phyloP scores from a whole-genome alignment of 2,113 vertebrate genomes.

The Oncorhynchus kisutch region DNA sequence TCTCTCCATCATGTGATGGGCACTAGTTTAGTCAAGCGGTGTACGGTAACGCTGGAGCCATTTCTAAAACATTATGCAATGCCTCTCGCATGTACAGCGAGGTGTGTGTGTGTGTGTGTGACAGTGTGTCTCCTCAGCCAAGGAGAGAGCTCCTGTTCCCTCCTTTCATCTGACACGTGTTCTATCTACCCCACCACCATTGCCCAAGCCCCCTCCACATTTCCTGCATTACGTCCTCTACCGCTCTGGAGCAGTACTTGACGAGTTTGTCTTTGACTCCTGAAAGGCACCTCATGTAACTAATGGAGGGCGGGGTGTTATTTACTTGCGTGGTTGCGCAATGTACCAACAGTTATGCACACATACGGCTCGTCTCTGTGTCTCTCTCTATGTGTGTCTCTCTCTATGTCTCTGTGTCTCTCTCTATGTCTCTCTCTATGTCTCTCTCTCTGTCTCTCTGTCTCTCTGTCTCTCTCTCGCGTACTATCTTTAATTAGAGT shows the following conservation, averaged over 20 bases:
- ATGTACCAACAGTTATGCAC: too few species aligned
- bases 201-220: too few species aligned
- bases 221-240: too few species aligned
- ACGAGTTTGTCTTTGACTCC: too few species aligned
- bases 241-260: too few species aligned
- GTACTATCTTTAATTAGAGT: slow-evolving; percentile 30
- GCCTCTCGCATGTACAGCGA: slow-evolving; percentile 9
- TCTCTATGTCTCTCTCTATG: background rate
- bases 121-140: background rate
- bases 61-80: slow-evolving; percentile 66
- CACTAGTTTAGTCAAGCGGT: slow-evolving; percentile 47
- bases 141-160: slow-evolving; percentile 8
- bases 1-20: slow-evolving; percentile 41
- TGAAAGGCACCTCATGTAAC: too few species aligned
- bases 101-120: slow-evolving; percentile 4
- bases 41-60: slow-evolving; percentile 36
- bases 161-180: slow-evolving; percentile 5
- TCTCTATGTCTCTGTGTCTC: background rate
- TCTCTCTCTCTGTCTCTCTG: too few species aligned
- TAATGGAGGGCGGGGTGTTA: too few species aligned
- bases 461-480: background rate
- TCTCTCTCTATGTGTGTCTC: background rate
- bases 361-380: background rate
- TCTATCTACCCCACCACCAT: too few species aligned
- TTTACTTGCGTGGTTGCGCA: too few species aligned